Base-by-base conservation (phyloP, 2,888 invertebrate species). In the Gymnocheta viridis region DNA sequence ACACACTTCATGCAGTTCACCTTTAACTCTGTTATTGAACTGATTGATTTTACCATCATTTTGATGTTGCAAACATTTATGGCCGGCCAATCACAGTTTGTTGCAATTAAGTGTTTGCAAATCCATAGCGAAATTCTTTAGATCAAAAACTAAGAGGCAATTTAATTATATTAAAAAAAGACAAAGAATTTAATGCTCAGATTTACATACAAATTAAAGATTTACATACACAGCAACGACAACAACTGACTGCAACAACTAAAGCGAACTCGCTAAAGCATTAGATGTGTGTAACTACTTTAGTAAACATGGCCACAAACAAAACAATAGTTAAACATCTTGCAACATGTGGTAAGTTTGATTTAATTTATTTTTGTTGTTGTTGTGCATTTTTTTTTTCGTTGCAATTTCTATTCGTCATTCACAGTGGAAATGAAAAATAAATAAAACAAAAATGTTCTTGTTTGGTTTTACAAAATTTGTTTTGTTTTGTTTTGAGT, bases 321-420 rank as follows among this genome's bases (percentile, higher is more conserved):
- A 35, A 51, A 44, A 69, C 47, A 44, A 69, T 62, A 54, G 51
- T 49, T 73, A 67, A 60, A 51, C 49, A 56, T 67, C 72, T 84
- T 83, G 84, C 79, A 80, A 74, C 82, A 85, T 80, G 77, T 78
- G 76, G 82, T 78, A 64, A 69, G 64, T 70, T 58, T 60, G 62
- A 76, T 76, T 83, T 76, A 67, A 78, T 60, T 81, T 67, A 66
- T n/a, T 74, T 69, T 32, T 47, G 69, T 49, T 38, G 5, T 27
- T 67, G 14, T 38, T 32, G 19, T 49, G 19, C 2, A 22, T 7
- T 19, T 49, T 49, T 22, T 49, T 19, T 7, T 17, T 5, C n/a
- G 6, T 29, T 14, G 10, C 24, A 44, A 32, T 4, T 49, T 64
- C 54, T n/a, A 54, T 76, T 70, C 74, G 49, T 76, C 80, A 76